Percentiles rank a stretch among this genome's conserved stretches.
Evolutionary conservation across 2,888 invertebrate genomes (phyloP).

Genomic region (Mechanitis messenoides): DNA sequence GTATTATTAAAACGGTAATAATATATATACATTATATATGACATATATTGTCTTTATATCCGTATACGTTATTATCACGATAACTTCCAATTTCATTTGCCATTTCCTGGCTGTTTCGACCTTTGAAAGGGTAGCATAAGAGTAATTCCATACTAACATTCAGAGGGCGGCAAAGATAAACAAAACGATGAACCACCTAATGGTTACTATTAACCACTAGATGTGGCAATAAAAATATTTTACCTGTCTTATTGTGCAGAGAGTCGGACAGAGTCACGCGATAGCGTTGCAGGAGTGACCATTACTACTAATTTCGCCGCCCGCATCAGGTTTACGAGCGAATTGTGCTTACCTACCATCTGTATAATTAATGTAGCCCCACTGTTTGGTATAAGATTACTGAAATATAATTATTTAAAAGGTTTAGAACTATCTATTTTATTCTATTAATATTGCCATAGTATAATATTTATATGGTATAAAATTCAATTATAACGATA

Average conservation of each 20-base stretch:
- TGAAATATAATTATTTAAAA: no score
- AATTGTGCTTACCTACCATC: constrained; percentile 21
- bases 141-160: constrained; percentile 6
- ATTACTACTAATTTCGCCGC: constrained; percentile 53
- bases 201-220: constrained; percentile 54
- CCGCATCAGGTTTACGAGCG: constrained; percentile 35
- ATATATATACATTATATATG: no score
- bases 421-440: no score
- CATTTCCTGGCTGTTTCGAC: constrained; percentile 7
- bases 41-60: background rate
- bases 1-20: background rate
- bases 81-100: constrained; percentile 4
- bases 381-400: background rate
- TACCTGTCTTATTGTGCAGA: constrained; percentile 45
- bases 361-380: constrained; percentile 4
- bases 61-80: background rate
- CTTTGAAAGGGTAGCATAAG: constrained; percentile 2
- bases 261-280: constrained; percentile 50
- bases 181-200: constrained; percentile 52
- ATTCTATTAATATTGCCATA: no score
- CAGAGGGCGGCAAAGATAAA: constrained; percentile 38
- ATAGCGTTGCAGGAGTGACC: constrained; percentile 43
- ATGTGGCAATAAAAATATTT: constrained; percentile 62
- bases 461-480: no score
- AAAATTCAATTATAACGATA: no score